Base-by-base conservation (phyloP, 2,797 vertebrate species). In the Falco novaeseelandiae region DNA sequence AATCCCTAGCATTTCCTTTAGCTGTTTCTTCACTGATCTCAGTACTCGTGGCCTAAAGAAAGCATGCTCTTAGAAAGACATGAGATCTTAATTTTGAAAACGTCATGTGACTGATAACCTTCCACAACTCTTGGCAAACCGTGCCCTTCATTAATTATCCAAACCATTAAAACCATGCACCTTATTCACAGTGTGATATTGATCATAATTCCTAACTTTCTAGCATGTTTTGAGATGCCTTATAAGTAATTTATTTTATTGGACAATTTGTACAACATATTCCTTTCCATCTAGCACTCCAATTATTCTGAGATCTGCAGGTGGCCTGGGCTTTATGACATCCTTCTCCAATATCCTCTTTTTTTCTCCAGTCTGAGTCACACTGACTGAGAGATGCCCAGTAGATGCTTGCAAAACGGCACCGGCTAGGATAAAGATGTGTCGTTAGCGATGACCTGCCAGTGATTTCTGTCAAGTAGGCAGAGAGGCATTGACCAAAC, bases 1-100 rank as follows among this genome's bases (percentile, higher is more conserved):
- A 97, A 93, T 88, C 76, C 55, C 58, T 73, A 76, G 79, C 72
- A 92, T 96, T 97, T 93, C 81, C 93, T 95, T 91, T 93, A 93
- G 89, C 59, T 83, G 9, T 91, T 92, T 65, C 76, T 76, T 89
- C 46, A 36, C 84, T 21, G 3, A 83, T 78, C 89, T 83, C 72
- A 83, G 85, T 66, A 72, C 72, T 91, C 3, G 0, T 73, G 90
- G 83, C 73, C 83, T 76, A 90, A 76, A 89, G 89, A 94, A 85
- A 81, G 49, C 34, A 40, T 2, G 21, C 55, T 94, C 88, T 92
- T 57, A 95, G 79, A 83, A 93, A 95, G 72, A 76, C 62, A 59
- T 13, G 6, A 92, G 69, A 78, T 89, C 81, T 91, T 86, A 66
- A 78, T 93, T 95, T 93, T 49, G 12, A 83, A 83, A 55, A n/a